These are phyloP conservation scores for Grapholita molesta DNA, from an alignment of 1,140 invertebrate species.

Conservation along the genomic window DNA sequence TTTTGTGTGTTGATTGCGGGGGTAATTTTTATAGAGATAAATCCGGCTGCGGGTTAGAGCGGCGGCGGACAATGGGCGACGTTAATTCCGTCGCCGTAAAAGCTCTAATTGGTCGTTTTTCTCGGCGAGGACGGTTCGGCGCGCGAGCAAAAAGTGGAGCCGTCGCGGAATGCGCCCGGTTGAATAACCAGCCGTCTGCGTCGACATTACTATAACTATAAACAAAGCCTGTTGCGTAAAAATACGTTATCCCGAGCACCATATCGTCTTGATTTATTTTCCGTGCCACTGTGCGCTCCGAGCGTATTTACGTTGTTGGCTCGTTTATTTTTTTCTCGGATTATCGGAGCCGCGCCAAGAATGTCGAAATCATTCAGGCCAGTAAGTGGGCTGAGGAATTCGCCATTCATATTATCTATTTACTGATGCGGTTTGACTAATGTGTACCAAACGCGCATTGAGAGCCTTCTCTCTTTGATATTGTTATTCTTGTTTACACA, in stretches of 20 bases:
- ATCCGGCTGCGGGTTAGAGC: constrained; percentile 20
- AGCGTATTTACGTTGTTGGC: constrained; percentile 65
- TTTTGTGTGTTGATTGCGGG: constrained; percentile 37
- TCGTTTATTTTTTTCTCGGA: constrained; percentile 73
- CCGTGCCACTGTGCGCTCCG: constrained; percentile 60
- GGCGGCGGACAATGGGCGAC: constrained; percentile 50
- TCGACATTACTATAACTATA: constrained; percentile 53
- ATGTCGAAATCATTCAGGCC: constrained; percentile 77
- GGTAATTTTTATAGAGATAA: constrained; percentile 27
- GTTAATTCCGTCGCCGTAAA: constrained; percentile 66
- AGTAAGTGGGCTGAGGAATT: constrained; percentile 73
- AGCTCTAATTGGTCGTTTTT: constrained; percentile 74
- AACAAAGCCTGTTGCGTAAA: constrained; percentile 74
- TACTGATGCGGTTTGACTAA: constrained; percentile 42
- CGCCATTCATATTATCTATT: constrained; percentile 66
- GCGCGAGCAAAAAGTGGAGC: constrained; percentile 66
- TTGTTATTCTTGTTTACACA: too few relatives aligned
- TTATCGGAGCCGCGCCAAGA: constrained; percentile 74
- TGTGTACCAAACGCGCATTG: background rate
- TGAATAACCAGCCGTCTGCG: constrained; percentile 72
- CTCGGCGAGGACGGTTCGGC: constrained; percentile 31
- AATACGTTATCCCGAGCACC: constrained; percentile 67
- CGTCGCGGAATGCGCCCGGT: constrained; percentile 73
- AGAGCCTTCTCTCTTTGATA: background rate
- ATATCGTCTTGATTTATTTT: constrained; percentile 69